These are phyloP conservation scores for Carapus acus DNA, from an alignment of 2,797 vertebrate genomes.

Conservation along the genomic window DNA sequence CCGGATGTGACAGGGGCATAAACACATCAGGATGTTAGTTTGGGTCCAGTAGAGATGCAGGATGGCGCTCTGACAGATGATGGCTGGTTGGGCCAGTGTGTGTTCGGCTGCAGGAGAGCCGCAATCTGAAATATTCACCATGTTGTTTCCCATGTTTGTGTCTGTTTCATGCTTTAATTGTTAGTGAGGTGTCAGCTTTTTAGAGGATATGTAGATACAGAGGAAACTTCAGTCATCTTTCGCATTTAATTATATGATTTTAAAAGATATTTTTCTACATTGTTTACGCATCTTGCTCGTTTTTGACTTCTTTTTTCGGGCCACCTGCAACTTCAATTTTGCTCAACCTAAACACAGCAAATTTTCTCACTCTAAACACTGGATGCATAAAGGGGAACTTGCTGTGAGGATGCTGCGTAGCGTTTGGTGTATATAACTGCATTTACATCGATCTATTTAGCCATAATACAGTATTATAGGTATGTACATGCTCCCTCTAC, in stretches of 20 bases:
- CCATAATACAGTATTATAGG: slow-evolving; percentile 80
- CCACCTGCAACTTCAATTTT: slow-evolving; percentile 48
- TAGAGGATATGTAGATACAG: slow-evolving; percentile 33
- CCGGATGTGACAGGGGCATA: slow-evolving; percentile 48
- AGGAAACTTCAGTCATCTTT: slow-evolving; percentile 27
- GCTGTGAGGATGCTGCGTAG: slow-evolving; percentile 70
- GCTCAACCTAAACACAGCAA: slow-evolving; percentile 53
- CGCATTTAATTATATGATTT: slow-evolving; percentile 35
- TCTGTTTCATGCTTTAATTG: slow-evolving; percentile 44
- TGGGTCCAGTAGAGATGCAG: slow-evolving; percentile 36
- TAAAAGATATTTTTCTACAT: slow-evolving; percentile 45
- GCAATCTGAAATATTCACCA: slow-evolving; percentile 47
- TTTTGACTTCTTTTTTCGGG: slow-evolving; percentile 38
- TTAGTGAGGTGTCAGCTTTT: slow-evolving; percentile 39
- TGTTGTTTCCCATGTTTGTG: slow-evolving; percentile 47
- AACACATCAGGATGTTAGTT: slow-evolving; percentile 37
- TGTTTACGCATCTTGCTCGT: slow-evolving; percentile 23
- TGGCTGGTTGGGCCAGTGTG: slow-evolving; percentile 30
- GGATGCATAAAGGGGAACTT: slow-evolving; percentile 68
- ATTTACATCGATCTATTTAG: slow-evolving; percentile 74
- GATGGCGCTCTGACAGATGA: slow-evolving; percentile 28
- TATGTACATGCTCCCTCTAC: slow-evolving; percentile 67
- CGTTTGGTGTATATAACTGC: slow-evolving; percentile 76
- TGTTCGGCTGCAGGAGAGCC: slow-evolving; percentile 46
- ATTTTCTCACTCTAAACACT: slow-evolving; percentile 67